These are phyloP conservation scores for Camelus dromedarius DNA, from an alignment of 2,113 vertebrate genomes.

Conservation along the genomic window DNA sequence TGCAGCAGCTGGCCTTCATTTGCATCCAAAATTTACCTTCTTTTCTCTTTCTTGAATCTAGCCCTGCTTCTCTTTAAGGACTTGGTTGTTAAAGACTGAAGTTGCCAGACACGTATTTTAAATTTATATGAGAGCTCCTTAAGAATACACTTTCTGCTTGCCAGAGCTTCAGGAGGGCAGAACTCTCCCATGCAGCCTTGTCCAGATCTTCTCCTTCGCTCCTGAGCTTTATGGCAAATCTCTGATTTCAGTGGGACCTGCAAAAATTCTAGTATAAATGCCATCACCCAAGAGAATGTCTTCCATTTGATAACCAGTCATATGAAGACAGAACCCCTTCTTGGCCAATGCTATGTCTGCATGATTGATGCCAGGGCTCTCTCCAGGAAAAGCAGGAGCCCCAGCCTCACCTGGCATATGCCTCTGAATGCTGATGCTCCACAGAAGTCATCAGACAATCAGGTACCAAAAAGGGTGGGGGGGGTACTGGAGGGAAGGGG, in stretches of 20 bases:
- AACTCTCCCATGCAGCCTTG: neutral
- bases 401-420: neutral
- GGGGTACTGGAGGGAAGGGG: neutral
- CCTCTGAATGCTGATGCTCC: neutral
- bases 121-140: constrained; percentile 51
- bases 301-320: constrained; percentile 3
- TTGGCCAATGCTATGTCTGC: neutral
- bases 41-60: neutral
- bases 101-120: constrained; percentile 56
- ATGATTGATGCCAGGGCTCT: neutral
- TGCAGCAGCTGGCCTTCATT: neutral
- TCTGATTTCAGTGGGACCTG: neutral
- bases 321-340: neutral
- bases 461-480: neutral
- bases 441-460: neutral
- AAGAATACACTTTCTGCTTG: constrained; percentile 41
- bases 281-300: constrained; percentile 17
- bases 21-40: constrained; percentile 64
- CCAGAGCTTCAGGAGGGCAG: neutral
- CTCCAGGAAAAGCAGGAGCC: neutral
- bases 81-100: constrained; percentile 66
- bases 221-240: constrained; percentile 34
- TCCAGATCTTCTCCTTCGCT: neutral
- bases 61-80: constrained; percentile 52
- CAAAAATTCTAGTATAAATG: constrained; percentile 43